Percentiles rank a stretch among this genome's conserved stretches.
phyloP scores from a whole-genome alignment of 2,888 invertebrate genomes.

The Baronia brevicornis region DNA sequence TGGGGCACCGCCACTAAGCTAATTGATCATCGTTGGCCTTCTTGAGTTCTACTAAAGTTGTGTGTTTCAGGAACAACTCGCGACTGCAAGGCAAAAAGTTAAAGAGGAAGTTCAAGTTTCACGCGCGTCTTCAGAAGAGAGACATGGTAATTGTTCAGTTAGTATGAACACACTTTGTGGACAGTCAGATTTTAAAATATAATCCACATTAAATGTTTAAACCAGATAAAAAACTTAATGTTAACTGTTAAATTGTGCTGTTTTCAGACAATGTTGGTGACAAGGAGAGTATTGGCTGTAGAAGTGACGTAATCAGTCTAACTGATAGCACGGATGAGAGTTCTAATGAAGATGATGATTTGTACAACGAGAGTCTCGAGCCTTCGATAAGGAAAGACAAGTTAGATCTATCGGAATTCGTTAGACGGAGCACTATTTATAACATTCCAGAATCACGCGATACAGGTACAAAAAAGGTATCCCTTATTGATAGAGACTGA shows the following conservation, averaged over 20 bases:
- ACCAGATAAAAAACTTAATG: too few species aligned
- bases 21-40: too few species aligned
- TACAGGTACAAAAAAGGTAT: too few species aligned
- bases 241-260: too few species aligned
- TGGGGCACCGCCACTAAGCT: too few species aligned
- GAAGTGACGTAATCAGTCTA: constrained; percentile 31
- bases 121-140: constrained; percentile 49
- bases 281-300: too few species aligned
- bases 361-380: constrained; percentile 51
- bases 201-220: too few species aligned
- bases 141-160: constrained; percentile 45
- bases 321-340: constrained; percentile 40
- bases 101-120: constrained; percentile 51
- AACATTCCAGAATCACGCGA: constrained; percentile 15
- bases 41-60: too few species aligned
- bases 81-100: constrained; percentile 37
- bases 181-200: too few species aligned
- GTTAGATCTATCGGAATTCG: constrained; percentile 34
- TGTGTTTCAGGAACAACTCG: constrained; percentile 39
- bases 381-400: constrained; percentile 48
- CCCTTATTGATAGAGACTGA: not conserved
- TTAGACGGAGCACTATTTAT: constrained; percentile 22
- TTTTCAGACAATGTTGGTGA: constrained; percentile 45
- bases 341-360: constrained; percentile 34
- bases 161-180: too few species aligned